A percentile compares a stretch with the other conserved stretches of the same genome.
phyloP scores from a whole-genome alignment of 2,113 vertebrate species.

The Chaetodon auriga region DNA sequence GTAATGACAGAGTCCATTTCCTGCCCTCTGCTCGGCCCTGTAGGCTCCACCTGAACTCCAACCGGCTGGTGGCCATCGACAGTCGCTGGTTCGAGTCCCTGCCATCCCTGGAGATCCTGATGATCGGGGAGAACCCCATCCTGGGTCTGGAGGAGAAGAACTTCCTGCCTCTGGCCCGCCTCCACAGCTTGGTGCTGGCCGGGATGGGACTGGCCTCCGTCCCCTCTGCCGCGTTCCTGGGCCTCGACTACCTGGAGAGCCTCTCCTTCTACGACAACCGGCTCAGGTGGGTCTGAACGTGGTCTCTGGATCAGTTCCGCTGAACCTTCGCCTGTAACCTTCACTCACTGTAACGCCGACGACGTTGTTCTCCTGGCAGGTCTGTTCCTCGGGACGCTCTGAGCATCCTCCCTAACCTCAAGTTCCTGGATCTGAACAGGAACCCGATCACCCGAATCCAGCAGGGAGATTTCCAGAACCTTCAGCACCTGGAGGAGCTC shows the following conservation, averaged over 20 bases:
- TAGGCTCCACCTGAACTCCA: constrained; percentile 88
- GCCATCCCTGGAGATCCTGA: constrained; percentile 88
- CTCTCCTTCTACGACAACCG: constrained; percentile 87
- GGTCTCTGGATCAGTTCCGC: neutral
- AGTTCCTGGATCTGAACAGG: constrained; percentile 88
- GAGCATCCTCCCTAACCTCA: constrained; percentile 82
- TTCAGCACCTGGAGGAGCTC: constrained; percentile 86
- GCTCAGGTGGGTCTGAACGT: constrained; percentile 64
- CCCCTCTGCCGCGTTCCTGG: constrained; percentile 83
- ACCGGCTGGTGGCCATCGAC: constrained; percentile 84
- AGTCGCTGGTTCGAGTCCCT: constrained; percentile 87
- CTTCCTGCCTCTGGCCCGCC: constrained; percentile 84
- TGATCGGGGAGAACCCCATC: constrained; percentile 90
- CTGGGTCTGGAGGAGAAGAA: constrained; percentile 84
- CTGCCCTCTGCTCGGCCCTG: constrained; percentile 22
- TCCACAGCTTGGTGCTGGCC: constrained; percentile 88
- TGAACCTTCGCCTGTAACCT: too few species aligned
- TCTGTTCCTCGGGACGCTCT: constrained; percentile 85
- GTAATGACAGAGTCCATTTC: neutral
- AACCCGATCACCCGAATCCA: constrained; percentile 84
- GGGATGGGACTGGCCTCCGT: constrained; percentile 85
- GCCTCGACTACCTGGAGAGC: constrained; percentile 87
- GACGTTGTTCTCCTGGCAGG: constrained; percentile 6
- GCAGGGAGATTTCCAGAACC: constrained; percentile 85
- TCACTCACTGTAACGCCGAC: neutral